Conservation (phyloP, 2,113 vertebrate genomes). For the Spea multiplicata region DNA sequence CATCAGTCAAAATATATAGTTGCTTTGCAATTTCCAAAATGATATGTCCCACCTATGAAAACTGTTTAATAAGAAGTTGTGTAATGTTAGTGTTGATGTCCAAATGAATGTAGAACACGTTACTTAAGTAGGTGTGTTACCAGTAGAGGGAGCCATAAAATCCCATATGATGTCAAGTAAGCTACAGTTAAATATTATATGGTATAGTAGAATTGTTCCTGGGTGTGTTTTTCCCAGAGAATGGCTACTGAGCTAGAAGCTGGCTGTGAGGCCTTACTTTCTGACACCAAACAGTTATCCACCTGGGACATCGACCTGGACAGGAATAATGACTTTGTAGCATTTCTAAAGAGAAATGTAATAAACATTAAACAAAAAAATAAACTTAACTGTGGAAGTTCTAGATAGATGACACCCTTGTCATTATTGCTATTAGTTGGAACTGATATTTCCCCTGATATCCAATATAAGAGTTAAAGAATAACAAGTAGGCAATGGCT, state of each 20-base stretch:
- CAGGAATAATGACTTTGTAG: background rate
- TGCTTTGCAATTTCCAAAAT: too few relatives aligned
- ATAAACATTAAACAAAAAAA: background rate
- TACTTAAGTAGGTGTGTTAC: too few relatives aligned
- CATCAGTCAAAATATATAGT: too few relatives aligned
- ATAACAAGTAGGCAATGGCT: background rate
- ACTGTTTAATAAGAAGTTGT: too few relatives aligned
- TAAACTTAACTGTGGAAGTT: background rate
- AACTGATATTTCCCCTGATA: background rate
- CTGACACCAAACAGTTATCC: background rate
- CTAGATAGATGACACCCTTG: background rate
- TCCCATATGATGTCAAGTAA: background rate
- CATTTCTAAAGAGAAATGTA: background rate
- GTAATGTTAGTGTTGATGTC: too few relatives aligned
- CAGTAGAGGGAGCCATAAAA: slow-evolving; percentile 23
- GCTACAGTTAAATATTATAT: background rate
- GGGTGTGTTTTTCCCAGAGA: slow-evolving; percentile 22
- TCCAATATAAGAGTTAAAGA: background rate
- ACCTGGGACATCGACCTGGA: background rate
- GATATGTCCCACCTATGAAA: too few relatives aligned
- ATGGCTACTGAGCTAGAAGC: background rate
- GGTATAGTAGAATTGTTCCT: background rate
- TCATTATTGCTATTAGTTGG: background rate
- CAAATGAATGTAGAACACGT: too few relatives aligned
- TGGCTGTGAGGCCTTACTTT: slow-evolving; percentile 6